These are phyloP conservation scores for Andrena chrysosceles DNA, from an alignment of 2,888 invertebrate genomes.

Conservation along the genomic window DNA sequence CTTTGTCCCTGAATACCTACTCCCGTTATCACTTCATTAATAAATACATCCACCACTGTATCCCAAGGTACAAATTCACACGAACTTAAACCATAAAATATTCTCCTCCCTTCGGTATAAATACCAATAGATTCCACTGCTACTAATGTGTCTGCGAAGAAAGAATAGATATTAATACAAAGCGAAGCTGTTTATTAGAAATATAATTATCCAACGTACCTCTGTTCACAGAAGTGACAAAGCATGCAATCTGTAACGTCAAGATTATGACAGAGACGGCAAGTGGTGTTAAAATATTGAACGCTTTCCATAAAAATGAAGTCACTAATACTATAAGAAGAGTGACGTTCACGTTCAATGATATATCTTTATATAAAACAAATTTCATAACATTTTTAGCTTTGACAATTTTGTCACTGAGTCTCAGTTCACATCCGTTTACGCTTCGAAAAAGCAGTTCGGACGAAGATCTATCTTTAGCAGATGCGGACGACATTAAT, in stretches of 20 bases:
- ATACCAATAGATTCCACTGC: slow-evolving; percentile 81
- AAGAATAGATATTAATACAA: slow-evolving; percentile 6
- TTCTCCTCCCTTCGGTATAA: slow-evolving; percentile 77
- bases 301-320: slow-evolving; percentile 62
- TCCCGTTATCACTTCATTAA: slow-evolving; percentile 83
- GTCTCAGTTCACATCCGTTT: slow-evolving; percentile 63
- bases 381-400: slow-evolving; percentile 73
- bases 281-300: slow-evolving; percentile 49
- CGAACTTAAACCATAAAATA: slow-evolving; percentile 69
- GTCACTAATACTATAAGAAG: slow-evolving; percentile 62
- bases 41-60: slow-evolving; percentile 80
- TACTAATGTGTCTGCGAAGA: slow-evolving; percentile 78
- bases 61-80: slow-evolving; percentile 82
- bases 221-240: slow-evolving; percentile 70
- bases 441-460: slow-evolving; percentile 62
- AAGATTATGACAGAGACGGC: slow-evolving; percentile 55
- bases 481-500: slow-evolving; percentile 69
- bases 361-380: slow-evolving; percentile 61
- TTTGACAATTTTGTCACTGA: slow-evolving; percentile 57
- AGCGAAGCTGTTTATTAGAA: neutral
- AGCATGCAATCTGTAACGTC: slow-evolving; percentile 66
- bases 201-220: slow-evolving; percentile 68
- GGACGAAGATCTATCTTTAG: slow-evolving; percentile 24
- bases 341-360: slow-evolving; percentile 57
- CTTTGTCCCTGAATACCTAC: slow-evolving; percentile 68